Conservation (phyloP, 2,113 vertebrate genomes). For the Gorsachius goisagi region DNA sequence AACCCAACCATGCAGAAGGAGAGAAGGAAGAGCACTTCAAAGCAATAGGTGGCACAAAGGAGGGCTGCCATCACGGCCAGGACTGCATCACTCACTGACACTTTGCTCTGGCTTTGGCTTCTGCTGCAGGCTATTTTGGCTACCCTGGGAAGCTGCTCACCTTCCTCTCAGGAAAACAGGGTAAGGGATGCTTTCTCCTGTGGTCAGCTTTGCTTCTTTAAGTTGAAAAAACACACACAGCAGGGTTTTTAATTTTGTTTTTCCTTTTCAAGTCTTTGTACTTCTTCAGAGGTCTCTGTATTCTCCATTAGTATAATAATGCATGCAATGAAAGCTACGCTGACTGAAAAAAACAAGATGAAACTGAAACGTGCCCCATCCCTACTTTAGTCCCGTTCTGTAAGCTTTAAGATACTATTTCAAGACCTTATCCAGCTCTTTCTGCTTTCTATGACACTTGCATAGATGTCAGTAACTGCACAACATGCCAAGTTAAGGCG, state of each 20-base stretch:
- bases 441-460: not conserved
- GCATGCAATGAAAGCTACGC: not conserved
- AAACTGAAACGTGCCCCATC: accelerated
- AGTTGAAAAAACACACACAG: not conserved
- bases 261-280: not conserved
- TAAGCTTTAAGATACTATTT: not conserved
- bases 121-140: not conserved
- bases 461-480: not conserved
- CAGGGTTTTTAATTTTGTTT: not conserved
- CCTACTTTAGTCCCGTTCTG: not conserved
- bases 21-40: not conserved
- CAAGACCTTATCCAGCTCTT: not conserved
- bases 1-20: not conserved
- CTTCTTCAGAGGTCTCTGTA: not conserved
- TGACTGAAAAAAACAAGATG: not conserved
- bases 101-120: not conserved
- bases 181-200: not conserved
- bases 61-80: not conserved
- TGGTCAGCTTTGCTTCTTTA: not conserved
- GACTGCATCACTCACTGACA: accelerated
- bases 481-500: not conserved
- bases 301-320: not conserved
- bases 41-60: not conserved
- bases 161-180: not conserved
- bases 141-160: not conserved